Evolutionary conservation across 2,113 vertebrate species (phyloP).

Genomic region (Terrapene triunguis): DNA sequence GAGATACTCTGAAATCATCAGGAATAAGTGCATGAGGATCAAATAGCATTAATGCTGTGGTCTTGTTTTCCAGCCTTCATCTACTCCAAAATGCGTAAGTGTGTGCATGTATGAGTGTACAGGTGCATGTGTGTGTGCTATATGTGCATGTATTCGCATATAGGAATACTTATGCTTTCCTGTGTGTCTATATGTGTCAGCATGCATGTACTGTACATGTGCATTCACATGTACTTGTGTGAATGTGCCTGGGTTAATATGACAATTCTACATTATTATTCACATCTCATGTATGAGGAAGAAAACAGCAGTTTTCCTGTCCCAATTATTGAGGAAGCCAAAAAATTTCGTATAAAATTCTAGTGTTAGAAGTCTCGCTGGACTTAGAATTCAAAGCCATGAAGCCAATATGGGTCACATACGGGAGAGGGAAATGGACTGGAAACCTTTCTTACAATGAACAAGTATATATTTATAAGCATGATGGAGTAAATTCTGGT

Average conservation of each 20-base stretch:
- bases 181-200: not conserved
- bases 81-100: not conserved
- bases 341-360: not conserved
- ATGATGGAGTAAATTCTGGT: not conserved
- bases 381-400: not conserved
- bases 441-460: not conserved
- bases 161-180: not conserved
- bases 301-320: not conserved
- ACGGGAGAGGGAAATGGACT: not conserved
- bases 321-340: not conserved
- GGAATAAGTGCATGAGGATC: not conserved
- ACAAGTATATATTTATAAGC: not conserved
- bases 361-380: not conserved
- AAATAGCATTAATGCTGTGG: not conserved
- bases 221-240: rapidly evolving
- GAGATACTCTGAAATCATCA: not conserved
- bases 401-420: not conserved
- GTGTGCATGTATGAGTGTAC: slow-evolving; percentile 35
- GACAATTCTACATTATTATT: not conserved
- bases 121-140: not conserved
- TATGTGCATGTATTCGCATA: rapidly evolving
- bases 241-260: not conserved
- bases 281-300: not conserved
- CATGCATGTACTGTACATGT: not conserved
- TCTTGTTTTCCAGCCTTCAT: not conserved